Conservation (phyloP, 2,888 invertebrate genomes). For the Uropetala carovei region DNA sequence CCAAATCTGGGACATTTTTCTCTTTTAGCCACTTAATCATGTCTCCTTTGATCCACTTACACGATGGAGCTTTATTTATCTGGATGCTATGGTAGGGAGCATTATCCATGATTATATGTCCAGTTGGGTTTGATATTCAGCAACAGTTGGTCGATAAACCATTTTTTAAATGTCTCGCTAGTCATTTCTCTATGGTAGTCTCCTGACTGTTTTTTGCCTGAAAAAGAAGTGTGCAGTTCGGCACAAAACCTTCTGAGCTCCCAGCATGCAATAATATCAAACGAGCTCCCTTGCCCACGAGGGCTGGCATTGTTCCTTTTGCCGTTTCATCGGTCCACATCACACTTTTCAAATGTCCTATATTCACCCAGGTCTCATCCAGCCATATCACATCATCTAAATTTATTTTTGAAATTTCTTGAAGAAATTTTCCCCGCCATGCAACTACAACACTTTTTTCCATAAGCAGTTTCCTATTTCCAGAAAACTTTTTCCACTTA, state of each 20-base stretch:
- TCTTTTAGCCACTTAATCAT: not conserved
- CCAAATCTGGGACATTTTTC: conserved; percentile 5
- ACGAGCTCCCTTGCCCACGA: not conserved
- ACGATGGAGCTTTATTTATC: not conserved
- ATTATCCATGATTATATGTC: conserved; percentile 15
- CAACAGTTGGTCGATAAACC: too few relatives aligned
- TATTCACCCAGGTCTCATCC: not conserved
- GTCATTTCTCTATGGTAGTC: not conserved
- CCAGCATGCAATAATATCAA: not conserved
- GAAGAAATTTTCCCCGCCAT: not conserved
- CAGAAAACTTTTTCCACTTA: conserved; percentile 9
- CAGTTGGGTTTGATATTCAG: not conserved
- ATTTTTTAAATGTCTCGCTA: conserved; percentile 9
- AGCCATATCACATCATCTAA: not conserved
- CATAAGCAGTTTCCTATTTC: not conserved
- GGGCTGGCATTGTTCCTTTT: conserved; percentile 6
- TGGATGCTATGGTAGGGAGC: not conserved
- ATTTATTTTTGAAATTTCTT: not conserved
- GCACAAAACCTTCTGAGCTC: not conserved
- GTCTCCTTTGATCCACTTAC: not conserved
- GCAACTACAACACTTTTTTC: not conserved
- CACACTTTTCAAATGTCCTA: not conserved
- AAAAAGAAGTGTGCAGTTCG: not conserved
- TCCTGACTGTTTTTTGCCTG: not conserved
- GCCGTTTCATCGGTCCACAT: not conserved